Percentiles rank a stretch among this genome's conserved stretches.
Conservation (phyloP, 2,797 vertebrate species). For the Masticophis lateralis region DNA sequence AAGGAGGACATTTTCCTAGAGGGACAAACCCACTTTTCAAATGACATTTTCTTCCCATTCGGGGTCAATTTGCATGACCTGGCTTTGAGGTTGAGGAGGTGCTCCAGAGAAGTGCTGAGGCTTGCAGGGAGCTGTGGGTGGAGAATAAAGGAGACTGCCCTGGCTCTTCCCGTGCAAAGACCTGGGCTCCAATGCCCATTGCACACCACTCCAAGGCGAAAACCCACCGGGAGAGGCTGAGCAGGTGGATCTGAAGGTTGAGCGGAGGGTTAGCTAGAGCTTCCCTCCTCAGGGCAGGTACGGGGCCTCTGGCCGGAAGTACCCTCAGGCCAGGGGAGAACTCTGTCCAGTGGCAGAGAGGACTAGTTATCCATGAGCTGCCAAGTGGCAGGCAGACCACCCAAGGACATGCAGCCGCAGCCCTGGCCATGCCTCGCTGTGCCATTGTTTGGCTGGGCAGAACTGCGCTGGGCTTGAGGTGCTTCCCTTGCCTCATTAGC, state of each 20-base stretch:
- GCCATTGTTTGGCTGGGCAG: conserved; percentile 24
- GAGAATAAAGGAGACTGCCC: background rate
- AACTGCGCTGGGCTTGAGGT: conserved; percentile 59
- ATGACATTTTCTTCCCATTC: background rate
- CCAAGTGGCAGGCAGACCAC: conserved; percentile 36
- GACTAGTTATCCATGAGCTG: conserved; percentile 47
- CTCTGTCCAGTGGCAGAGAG: conserved; percentile 22
- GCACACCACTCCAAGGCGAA: background rate
- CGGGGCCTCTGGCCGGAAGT: background rate
- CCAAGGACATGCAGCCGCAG: background rate
- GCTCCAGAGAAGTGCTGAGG: background rate
- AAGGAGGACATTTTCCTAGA: conserved; percentile 56
- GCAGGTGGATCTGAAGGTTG: background rate
- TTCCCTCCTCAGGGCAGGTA: background rate
- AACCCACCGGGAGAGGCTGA: background rate
- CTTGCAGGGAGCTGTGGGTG: background rate
- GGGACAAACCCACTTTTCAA: conserved; percentile 11
- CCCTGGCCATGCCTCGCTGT: background rate
- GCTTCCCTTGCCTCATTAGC: conserved; percentile 72
- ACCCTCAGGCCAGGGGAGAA: background rate
- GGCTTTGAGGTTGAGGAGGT: background rate
- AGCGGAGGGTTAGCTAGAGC: no score
- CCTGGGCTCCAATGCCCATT: background rate
- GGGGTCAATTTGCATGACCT: background rate
- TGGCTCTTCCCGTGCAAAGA: background rate